Base-by-base conservation (phyloP, 1,140 invertebrate species). In the Leptopilina clavipes region DNA sequence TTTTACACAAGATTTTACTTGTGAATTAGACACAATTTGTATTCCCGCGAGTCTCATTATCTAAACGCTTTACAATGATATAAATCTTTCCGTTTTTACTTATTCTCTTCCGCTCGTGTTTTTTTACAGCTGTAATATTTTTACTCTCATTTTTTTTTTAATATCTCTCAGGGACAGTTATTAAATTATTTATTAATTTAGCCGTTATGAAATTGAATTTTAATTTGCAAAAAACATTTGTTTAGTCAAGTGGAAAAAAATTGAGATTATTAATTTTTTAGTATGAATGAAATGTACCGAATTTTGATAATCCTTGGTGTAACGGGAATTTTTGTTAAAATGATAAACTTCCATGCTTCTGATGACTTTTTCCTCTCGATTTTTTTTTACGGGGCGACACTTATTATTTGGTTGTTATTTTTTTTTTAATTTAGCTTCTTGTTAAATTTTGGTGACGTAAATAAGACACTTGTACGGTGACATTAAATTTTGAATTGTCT, bases 401-500 rank as follows among this genome's bases (percentile, higher is more conserved):
- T n/a, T n/a, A n/a, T n/a, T n/a, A n/a, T n/a, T n/a, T n/a, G n/a
- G n/a, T n/a, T n/a, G n/a, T 19, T 7, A 3, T 65, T 65, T 65
- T 12, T 25, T 19, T 65, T 14, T 65, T 12, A 31, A 31, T 65
- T 25, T 25, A 6, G 37, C 37, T 40, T 7, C 56, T 65, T 31
- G 11, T 3, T 25, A 25, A n/a, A 65, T 25, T 25, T 65, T 65
- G 22, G 6, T 31, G 56, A 25, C 22, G 11, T 65, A 11, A 11
- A 25, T 31, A 65, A 25, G 56, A 9, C 22, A 65, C 25, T 65
- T 31, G 22, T 22, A 22, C 22, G 3, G 59, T 79, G 76, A 73
- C 74, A 75, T 79, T 79, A 83, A 31, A 83, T 83, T 81, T 76
- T 18, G 75, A 71, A 43, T 71, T 12, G 71, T 52, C 5, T 14